These are phyloP conservation scores for Furcifer pardalis DNA, from an alignment of 2,797 vertebrate genomes.

Conservation along the genomic window DNA sequence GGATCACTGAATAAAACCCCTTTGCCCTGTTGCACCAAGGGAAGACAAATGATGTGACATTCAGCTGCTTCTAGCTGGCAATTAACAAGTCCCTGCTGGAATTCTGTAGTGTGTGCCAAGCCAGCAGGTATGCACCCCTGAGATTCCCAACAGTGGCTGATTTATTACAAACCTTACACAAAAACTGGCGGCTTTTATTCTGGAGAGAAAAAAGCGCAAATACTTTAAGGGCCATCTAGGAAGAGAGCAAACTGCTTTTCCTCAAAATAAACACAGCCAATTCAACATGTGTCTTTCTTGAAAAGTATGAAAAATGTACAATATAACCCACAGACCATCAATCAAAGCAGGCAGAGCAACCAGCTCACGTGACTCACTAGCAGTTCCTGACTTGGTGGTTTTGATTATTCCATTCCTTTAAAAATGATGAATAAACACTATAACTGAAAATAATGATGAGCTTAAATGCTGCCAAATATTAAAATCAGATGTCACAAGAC, in stretches of 20 bases:
- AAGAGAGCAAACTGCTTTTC: not conserved
- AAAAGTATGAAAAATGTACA: not conserved
- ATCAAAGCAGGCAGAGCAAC: not conserved
- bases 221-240: not conserved
- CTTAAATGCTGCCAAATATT: not conserved
- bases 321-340: not conserved
- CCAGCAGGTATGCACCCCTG: no score
- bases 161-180: no score
- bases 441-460: not conserved
- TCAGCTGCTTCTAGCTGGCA: no score
- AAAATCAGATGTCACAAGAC: not conserved
- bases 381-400: not conserved
- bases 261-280: no score
- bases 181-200: not conserved
- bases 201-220: not conserved
- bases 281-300: not conserved
- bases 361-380: not conserved
- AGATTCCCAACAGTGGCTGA: no score
- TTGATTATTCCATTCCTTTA: not conserved
- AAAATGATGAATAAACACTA: not conserved
- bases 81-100: no score
- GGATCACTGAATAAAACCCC: not conserved
- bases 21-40: no score
- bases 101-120: no score
- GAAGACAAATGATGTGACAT: no score